Base-by-base conservation (phyloP, 1,140 invertebrate genomes). In the Argopecten irradians region DNA sequence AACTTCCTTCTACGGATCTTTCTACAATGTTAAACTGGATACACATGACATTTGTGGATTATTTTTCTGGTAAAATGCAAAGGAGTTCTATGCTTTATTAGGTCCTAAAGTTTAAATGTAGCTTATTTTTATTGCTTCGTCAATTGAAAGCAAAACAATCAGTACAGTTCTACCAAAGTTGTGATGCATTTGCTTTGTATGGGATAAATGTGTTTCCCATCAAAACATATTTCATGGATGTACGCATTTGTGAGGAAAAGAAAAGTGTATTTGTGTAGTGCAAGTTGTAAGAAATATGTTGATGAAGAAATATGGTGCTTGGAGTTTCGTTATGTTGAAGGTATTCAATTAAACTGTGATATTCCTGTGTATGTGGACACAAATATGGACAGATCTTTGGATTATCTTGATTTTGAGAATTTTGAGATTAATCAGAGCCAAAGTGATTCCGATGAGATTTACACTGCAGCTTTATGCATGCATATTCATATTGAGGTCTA, bases 211-310 rank as follows among this genome's bases (percentile, higher is more conserved):
- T 28, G 22, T 28, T 28, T 28, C 43, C 43, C 55, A 71, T 5
- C n/a, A 11, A 16, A 71, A 71, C 55, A 71, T 11, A 71, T 71
- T 71, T 71, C 55, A n/a, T 28, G 55, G 55, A 71, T 71, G 55
- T 71, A n/a, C 16, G 43, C 22, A 28, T 71, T 5, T 71, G 22
- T 71, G 55, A 28, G n/a, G 55, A 71, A 3, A 71, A 71, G 55
- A 71, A 16, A 28, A 71, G 55, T 71, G 14, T 71, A 71, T n/a
- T 28, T 71, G 55, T 71, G 22, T 28, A 28, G 55, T 28, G n/a
- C 55, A 71, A 71, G n/a, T 71, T n/a, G 55, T 71, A 71, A 71
- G 55, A 71, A 71, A 71, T 71, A 71, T 71, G 55, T 3, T 55
- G 43, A 71, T 71, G 55, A 71, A 22, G 28, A 28, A 5, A 28